Percentiles rank a stretch among this genome's conserved stretches.
Conservation (phyloP, 2,113 vertebrate species). For the Arenaria interpres region DNA sequence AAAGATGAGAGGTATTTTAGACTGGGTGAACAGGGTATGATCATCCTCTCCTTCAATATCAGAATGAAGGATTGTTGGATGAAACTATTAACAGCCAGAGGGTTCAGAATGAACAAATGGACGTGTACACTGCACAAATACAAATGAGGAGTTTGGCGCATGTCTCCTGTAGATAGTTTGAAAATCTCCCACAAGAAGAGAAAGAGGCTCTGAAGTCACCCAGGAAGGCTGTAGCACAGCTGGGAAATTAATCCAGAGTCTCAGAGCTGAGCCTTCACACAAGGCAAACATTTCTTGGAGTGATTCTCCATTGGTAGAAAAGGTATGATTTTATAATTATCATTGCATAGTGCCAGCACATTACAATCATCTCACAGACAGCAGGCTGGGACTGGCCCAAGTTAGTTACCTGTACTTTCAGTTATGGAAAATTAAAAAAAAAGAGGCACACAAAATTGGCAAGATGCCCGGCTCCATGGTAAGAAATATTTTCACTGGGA, state of each 20-base stretch:
- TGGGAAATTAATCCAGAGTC: background rate
- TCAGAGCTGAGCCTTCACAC: background rate
- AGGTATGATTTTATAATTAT: background rate
- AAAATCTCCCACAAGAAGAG: background rate
- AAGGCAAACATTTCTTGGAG: background rate
- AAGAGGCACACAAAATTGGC: background rate
- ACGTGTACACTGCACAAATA: background rate
- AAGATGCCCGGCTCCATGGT: background rate
- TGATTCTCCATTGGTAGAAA: background rate
- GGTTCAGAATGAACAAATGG: background rate
- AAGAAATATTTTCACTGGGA: background rate
- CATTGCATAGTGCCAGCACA: background rate
- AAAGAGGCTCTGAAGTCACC: background rate
- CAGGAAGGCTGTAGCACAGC: background rate
- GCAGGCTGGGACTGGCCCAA: fast-evolving
- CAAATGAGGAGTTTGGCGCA: background rate
- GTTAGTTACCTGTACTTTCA: background rate
- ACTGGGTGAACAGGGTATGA: background rate
- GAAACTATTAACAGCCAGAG: background rate
- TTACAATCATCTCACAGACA: background rate
- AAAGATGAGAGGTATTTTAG: background rate
- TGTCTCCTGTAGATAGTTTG: background rate
- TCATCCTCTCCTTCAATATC: background rate
- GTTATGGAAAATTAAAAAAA: background rate
- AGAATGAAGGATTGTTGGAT: background rate